Percentiles rank a stretch among this genome's conserved stretches.
phyloP scores from a whole-genome alignment of 2,113 vertebrate species.

The Neoarius graeffei region DNA sequence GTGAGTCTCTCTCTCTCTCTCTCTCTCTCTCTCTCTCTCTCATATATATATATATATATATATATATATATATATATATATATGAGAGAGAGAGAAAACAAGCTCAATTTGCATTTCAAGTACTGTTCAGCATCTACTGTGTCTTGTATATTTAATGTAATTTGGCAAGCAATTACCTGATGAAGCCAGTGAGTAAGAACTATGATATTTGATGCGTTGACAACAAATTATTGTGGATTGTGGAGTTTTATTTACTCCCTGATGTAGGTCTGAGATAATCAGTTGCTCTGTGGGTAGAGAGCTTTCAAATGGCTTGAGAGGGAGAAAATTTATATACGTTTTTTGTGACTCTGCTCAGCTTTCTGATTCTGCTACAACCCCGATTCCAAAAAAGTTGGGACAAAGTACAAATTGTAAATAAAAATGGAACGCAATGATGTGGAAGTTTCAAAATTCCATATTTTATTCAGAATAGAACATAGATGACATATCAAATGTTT shows the following conservation, averaged over 20 bases:
- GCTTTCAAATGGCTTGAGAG: neutral
- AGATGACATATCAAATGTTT: too few relatives aligned
- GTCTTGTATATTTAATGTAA: neutral
- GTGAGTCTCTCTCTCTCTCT: neutral
- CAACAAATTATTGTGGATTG: neutral
- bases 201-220: neutral
- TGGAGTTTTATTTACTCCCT: neutral
- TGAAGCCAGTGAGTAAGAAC: neutral
- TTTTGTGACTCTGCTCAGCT: neutral
- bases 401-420: too few relatives aligned
- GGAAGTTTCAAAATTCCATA: too few relatives aligned
- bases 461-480: too few relatives aligned
- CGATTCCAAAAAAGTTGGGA: too few relatives aligned
- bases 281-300: neutral
- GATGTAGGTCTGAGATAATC: neutral
- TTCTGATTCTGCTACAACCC: neutral
- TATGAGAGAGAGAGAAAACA: neutral
- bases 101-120: neutral
- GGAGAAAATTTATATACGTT: neutral
- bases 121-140: neutral
- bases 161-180: neutral
- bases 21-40: too few relatives aligned
- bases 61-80: too few relatives aligned
- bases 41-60: too few relatives aligned
- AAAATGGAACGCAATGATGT: too few relatives aligned